Conservation (phyloP, 2,888 invertebrate genomes). For the Ennomos erosarius region DNA sequence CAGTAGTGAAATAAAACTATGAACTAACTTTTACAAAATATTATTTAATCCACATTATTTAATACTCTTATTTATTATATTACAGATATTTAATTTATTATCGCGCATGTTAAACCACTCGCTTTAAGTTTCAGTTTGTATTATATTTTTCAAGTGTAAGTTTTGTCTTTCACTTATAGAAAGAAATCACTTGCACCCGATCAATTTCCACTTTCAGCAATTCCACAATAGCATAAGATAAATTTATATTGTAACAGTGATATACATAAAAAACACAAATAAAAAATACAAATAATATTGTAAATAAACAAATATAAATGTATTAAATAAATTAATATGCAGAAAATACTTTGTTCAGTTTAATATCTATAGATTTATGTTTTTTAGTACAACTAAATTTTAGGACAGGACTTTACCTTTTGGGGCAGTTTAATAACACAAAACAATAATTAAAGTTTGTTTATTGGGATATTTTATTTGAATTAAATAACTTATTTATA, state of each 20-base stretch:
- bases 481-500: neutral
- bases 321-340: no score
- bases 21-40: no score
- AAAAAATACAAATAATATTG: conserved; percentile 15
- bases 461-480: neutral
- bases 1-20: no score
- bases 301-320: conserved; percentile 23
- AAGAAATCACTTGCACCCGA: neutral
- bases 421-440: no score
- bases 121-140: no score
- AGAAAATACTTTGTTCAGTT: no score
- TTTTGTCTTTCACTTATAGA: neutral
- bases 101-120: no score
- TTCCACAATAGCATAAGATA: neutral
- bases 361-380: conserved; percentile 24
- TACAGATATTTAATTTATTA: no score
- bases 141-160: no score
- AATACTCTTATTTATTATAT: no score
- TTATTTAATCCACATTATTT: no score
- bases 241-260: neutral
- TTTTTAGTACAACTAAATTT: conserved; percentile 1
- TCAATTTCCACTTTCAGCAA: neutral
- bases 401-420: no score
- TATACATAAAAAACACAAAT: neutral
- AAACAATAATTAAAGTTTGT: neutral